Base-by-base conservation (phyloP, 2,797 vertebrate genomes). In the Rhinatrema bivittatum region DNA sequence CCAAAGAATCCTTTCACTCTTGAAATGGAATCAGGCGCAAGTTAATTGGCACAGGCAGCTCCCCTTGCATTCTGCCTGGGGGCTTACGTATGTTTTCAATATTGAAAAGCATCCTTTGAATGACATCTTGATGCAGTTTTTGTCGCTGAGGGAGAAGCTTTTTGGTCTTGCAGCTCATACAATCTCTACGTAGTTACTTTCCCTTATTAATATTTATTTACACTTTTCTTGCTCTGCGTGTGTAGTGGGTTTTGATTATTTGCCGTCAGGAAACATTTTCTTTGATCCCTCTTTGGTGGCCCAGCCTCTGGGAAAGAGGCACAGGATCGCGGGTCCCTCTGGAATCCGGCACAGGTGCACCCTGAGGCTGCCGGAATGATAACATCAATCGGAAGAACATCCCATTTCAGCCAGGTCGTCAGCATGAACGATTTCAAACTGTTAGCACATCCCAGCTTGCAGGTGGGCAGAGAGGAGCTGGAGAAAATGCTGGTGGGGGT, bases 71-170 rank as follows among this genome's bases (percentile, higher is more conserved):
- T n/a, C n/a, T n/a, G n/a, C n/a, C n/a, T n/a, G n/a, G n/a, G n/a
- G n/a, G n/a, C n/a, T n/a, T n/a, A 16, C 25, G 55, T 24, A 21
- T 52, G 44, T 48, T 70, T 67, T 63, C 53, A 47, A 16, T 61
- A 46, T 31, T 20, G 18, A 45, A 46, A 29, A 44, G 15, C 20
- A 18, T 42, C 16, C 23, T 55, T 38, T 62, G 36, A 38, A 44
- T 56, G 59, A 60, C 10, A 32, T 2, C 36, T 55, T 36, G 26
- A 19, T 42, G 38, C 32, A 1, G 1, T 0, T 42, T 39, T 55
- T 38, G 32, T 48, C 40, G 49, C 65, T 56, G 28, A 25, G n/a
- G 21, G 10, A 39, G 53, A 32, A 18, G 27, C 5, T 10, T 39
- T 33, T 25, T 6, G 31, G 23, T 8, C 26, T 19, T 26, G 10